These are phyloP conservation scores for Aphelenchoides bicaudatus DNA, from an alignment of 2,888 invertebrate genomes.

Conservation along the genomic window DNA sequence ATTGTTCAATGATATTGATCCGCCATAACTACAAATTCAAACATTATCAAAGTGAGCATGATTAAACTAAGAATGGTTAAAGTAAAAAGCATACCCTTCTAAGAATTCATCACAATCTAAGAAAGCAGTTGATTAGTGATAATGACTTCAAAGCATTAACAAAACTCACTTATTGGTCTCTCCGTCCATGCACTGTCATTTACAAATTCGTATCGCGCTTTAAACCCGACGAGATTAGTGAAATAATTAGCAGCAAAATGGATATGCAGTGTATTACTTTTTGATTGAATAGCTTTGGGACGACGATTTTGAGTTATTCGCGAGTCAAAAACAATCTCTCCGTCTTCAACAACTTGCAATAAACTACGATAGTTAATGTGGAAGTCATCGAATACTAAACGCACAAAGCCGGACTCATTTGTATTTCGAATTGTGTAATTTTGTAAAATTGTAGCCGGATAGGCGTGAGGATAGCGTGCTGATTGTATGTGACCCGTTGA, in stretches of 20 bases:
- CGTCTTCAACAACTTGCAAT: conserved; percentile 38
- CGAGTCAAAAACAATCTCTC: conserved; percentile 34
- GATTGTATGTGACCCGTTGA: conserved; percentile 33
- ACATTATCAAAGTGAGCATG: too few relatives aligned
- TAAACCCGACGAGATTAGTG: conserved; percentile 37
- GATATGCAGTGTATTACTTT: conserved; percentile 32
- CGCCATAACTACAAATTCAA: conserved; percentile 39
- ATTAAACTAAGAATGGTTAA: too few relatives aligned
- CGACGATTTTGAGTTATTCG: conserved; percentile 32
- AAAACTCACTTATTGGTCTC: conserved; percentile 13
- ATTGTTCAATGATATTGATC: conserved; percentile 33
- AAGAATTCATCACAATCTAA: conserved; percentile 43
- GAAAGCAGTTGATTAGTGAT: conserved; percentile 17
- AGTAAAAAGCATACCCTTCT: too few relatives aligned
- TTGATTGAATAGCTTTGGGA: conserved; percentile 38
- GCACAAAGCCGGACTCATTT: conserved; percentile 33
- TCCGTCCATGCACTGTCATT: conserved; percentile 9
- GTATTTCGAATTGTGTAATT: conserved; percentile 42
- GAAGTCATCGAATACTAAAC: conserved; percentile 43
- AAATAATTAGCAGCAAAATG: conserved; percentile 39
- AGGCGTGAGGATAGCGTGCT: conserved; percentile 42
- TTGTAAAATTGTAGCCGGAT: conserved; percentile 37
- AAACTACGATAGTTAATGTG: conserved; percentile 38
- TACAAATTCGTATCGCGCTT: conserved; percentile 44
- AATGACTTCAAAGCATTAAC: background rate